Evolutionary conservation across 2,888 invertebrate species (phyloP).

Genomic region (Eupithecia inturbata): DNA sequence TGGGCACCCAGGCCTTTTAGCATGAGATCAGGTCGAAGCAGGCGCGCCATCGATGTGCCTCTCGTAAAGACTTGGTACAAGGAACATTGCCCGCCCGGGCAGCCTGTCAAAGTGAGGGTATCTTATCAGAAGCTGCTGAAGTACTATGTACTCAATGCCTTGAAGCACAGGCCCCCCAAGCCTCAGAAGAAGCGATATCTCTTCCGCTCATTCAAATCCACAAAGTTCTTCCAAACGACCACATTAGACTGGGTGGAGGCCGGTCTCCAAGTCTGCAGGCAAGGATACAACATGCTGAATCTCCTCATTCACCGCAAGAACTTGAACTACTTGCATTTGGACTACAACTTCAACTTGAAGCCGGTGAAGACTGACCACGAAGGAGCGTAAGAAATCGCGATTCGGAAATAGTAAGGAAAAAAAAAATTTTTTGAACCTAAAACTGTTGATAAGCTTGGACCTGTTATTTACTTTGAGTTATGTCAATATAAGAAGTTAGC

Average conservation of each 20-base stretch:
- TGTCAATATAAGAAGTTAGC: no score
- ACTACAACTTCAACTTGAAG: slow-evolving; percentile 99
- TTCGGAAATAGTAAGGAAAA: slow-evolving; percentile 92
- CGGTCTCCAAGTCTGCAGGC: slow-evolving; percentile 98
- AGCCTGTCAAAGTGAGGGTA: slow-evolving; percentile 99
- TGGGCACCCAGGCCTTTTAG: slow-evolving; percentile 99
- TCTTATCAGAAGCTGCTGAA: slow-evolving; percentile 99
- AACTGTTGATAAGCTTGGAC: no score
- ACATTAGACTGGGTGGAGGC: slow-evolving; percentile 99
- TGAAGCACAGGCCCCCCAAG: slow-evolving; percentile 98
- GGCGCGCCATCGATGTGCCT: slow-evolving; percentile 98
- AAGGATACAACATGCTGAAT: slow-evolving; percentile 99
- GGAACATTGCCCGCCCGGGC: slow-evolving; percentile 96
- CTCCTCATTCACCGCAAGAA: slow-evolving; percentile 99
- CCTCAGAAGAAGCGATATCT: slow-evolving; percentile 99
- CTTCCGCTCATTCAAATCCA: slow-evolving; percentile 99
- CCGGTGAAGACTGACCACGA: slow-evolving; percentile 99
- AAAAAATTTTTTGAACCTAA: no score
- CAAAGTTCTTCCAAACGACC: slow-evolving; percentile 99
- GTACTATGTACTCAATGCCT: slow-evolving; percentile 98
- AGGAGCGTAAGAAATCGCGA: slow-evolving; percentile 99
- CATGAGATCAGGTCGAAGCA: slow-evolving; percentile 95
- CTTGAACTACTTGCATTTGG: slow-evolving; percentile 99
- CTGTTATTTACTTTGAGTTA: no score
- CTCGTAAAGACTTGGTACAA: slow-evolving; percentile 99